A percentile compares a stretch with the other conserved stretches of the same genome.
Conservation (phyloP, 2,797 vertebrate genomes). For the Apodemus agrarius region DNA sequence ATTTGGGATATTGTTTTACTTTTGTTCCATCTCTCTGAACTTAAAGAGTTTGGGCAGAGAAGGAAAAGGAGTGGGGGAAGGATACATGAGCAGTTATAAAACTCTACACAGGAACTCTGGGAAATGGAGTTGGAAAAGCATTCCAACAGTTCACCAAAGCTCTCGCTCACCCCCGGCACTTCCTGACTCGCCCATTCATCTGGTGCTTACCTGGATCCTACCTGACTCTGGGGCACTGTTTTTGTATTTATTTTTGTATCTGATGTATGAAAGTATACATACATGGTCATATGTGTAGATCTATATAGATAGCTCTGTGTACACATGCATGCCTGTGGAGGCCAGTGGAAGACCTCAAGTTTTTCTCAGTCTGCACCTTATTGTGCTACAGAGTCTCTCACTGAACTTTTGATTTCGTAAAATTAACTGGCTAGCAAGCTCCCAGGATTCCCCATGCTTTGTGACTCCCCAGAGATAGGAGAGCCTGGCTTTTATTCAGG, state of each 20-base stretch:
- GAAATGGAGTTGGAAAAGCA: neutral
- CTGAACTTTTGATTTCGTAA: neutral
- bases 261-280: neutral
- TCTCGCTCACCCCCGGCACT: neutral
- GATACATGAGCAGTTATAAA: neutral
- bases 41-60: neutral
- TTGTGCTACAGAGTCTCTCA: neutral
- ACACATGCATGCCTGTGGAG: neutral
- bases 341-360: neutral
- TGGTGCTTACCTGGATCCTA: neutral
- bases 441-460: neutral
- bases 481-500: neutral
- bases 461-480: neutral
- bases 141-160: neutral
- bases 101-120: neutral
- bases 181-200: neutral
- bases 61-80: neutral
- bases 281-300: neutral
- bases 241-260: neutral
- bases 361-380: neutral
- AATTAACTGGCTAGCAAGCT: neutral
- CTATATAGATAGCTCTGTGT: neutral
- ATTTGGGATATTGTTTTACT: neutral
- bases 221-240: neutral
- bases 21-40: constrained; percentile 4